phyloP scores from a whole-genome alignment of 1,140 invertebrate species.

The Bombus sylvicola region DNA sequence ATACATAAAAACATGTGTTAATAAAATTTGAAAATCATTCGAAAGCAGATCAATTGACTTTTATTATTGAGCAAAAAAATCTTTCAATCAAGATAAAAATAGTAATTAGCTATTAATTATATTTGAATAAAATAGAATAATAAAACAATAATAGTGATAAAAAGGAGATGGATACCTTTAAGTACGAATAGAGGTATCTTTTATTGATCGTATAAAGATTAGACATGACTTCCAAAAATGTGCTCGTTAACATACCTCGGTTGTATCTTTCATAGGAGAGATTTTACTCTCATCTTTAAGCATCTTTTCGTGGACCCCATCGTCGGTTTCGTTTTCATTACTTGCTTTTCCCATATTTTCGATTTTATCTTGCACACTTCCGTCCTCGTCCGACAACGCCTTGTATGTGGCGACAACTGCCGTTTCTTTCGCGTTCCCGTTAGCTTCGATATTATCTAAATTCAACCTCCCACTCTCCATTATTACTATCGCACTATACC shows the following conservation, averaged over 20 bases:
- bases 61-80: background rate
- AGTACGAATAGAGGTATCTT: background rate
- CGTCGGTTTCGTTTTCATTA: constrained; percentile 77
- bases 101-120: background rate
- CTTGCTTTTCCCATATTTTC: constrained; percentile 77
- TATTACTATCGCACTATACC: constrained; percentile 21
- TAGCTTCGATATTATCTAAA: constrained; percentile 58
- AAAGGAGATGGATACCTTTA: background rate
- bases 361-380: background rate
- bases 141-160: background rate
- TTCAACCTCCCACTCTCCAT: constrained; percentile 69
- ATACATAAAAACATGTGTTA: background rate
- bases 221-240: background rate
- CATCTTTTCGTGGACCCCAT: constrained; percentile 87
- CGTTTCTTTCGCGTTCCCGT: constrained; percentile 59
- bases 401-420: constrained; percentile 82
- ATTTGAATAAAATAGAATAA: background rate
- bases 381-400: constrained; percentile 81
- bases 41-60: background rate
- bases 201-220: background rate
- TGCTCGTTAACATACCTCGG: constrained; percentile 75
- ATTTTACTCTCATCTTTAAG: constrained; percentile 86
- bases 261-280: constrained; percentile 83
- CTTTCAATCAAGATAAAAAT: background rate
- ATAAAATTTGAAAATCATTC: background rate